These are phyloP conservation scores for Chaitophorus viminalis DNA, from an alignment of 2,888 invertebrate species.

Conservation along the genomic window DNA sequence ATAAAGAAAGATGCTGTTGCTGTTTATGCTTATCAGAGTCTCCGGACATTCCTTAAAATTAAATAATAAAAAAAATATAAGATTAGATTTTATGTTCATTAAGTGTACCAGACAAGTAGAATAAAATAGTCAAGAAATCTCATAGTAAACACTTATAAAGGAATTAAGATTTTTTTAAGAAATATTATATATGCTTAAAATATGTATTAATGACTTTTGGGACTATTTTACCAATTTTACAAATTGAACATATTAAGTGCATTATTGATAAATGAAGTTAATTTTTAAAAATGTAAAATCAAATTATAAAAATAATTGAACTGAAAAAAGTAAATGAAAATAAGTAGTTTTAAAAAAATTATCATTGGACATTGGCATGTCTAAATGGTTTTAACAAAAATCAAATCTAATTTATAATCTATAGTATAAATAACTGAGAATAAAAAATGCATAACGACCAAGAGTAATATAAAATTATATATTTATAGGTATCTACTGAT, in stretches of 20 bases:
- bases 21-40: conserved; percentile 69
- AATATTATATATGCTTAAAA: neutral
- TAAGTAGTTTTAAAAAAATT: neutral
- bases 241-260: no score
- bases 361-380: neutral
- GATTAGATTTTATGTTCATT: neutral
- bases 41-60: conserved; percentile 44
- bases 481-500: no score
- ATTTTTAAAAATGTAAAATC: neutral
- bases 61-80: neutral
- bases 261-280: no score
- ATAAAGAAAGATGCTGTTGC: conserved; percentile 85
- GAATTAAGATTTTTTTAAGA: neutral
- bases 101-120: no score
- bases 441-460: no score
- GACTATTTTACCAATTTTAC: no score
- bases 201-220: neutral
- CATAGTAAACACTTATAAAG: neutral
- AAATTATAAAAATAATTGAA: neutral
- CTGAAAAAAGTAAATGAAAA: neutral
- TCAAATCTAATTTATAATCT: neutral
- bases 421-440: no score
- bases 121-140: neutral
- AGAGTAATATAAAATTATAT: no score
- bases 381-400: neutral